A percentile compares a stretch with the other conserved stretches of the same genome.
Conservation (phyloP, 2,113 vertebrate species). For the Sapajus apella region DNA sequence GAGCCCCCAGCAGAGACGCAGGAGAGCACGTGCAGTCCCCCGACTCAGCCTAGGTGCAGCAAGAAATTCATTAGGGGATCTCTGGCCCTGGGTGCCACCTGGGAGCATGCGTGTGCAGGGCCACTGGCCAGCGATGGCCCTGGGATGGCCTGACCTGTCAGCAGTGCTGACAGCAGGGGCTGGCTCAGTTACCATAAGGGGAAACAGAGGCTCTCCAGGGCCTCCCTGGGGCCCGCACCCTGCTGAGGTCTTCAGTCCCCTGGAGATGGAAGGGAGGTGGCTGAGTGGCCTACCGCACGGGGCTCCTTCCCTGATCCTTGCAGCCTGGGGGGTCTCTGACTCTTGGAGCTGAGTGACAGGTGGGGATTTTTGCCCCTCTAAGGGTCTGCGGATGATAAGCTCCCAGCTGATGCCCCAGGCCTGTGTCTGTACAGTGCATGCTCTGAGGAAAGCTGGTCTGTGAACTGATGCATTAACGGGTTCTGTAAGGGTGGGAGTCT, state of each 20-base stretch:
- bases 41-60: background rate
- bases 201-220: background rate
- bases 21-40: background rate
- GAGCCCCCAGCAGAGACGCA: background rate
- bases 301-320: too few species aligned
- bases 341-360: background rate
- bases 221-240: background rate
- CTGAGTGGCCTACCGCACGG: background rate
- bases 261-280: background rate
- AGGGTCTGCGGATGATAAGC: background rate
- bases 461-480: background rate
- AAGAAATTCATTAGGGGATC: background rate
- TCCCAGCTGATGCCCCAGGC: background rate
- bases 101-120: background rate
- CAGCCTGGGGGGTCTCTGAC: background rate
- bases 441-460: background rate
- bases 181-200: background rate
- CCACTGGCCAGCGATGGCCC: background rate
- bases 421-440: background rate
- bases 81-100: background rate
- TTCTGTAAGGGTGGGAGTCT: background rate
- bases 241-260: too few species aligned
- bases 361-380: background rate
- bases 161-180: background rate
- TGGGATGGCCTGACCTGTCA: background rate